These are phyloP conservation scores for Papilio glaucus DNA, from an alignment of 1,140 invertebrate genomes.

Conservation along the genomic window DNA sequence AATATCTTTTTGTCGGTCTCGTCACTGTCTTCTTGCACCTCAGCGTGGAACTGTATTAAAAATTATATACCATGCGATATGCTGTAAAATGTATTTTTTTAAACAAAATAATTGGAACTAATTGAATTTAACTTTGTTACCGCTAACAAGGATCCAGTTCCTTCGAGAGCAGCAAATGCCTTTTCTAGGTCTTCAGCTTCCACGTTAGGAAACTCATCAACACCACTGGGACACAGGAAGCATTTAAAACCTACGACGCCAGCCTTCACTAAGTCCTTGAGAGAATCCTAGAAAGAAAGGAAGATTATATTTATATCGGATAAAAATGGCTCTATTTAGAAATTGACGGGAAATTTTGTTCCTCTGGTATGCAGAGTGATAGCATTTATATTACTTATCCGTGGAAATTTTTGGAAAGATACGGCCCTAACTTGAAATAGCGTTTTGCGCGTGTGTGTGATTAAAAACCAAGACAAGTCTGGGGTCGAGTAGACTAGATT, in stretches of 20 bases:
- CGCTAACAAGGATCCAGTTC: conserved; percentile 84
- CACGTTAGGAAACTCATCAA: conserved; percentile 87
- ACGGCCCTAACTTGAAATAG: too few relatives aligned
- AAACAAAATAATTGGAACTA: conserved; percentile 30
- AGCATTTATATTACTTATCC: too few relatives aligned
- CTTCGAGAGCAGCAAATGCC: conserved; percentile 83
- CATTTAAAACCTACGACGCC: conserved; percentile 91
- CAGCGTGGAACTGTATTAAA: conserved; percentile 85
- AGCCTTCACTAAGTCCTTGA: conserved; percentile 84
- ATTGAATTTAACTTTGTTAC: conserved; percentile 69
- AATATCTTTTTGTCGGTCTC: conserved; percentile 48
- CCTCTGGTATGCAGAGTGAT: too few relatives aligned
- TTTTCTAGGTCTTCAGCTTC: conserved; percentile 82
- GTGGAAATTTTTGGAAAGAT: too few relatives aligned
- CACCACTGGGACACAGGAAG: conserved; percentile 87
- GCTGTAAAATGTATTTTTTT: too few relatives aligned
- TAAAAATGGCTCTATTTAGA: too few relatives aligned
- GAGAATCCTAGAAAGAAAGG: conserved; percentile 80
- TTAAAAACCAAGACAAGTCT: too few relatives aligned
- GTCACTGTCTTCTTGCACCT: conserved; percentile 39
- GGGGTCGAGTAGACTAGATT: too few relatives aligned
- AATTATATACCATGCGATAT: too few relatives aligned
- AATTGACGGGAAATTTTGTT: too few relatives aligned
- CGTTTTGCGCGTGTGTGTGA: too few relatives aligned
- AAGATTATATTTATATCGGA: not conserved